A percentile compares a stretch with the other conserved stretches of the same genome.
Conservation (phyloP, 2,113 vertebrate species). For the Gallinago paraguaiae region DNA sequence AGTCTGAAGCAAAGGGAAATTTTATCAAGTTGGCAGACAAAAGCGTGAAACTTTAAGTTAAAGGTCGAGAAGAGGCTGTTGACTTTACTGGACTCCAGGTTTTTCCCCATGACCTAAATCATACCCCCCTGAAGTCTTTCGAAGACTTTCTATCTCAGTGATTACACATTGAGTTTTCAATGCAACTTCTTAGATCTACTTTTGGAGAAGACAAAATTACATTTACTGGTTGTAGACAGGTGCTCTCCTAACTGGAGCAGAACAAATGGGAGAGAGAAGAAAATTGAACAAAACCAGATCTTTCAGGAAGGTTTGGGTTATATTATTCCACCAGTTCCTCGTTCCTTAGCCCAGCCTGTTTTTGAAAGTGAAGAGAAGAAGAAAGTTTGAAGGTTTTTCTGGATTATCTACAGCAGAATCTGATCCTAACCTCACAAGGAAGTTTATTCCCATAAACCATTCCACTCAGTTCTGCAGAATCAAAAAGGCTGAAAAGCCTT, state of each 20-base stretch:
- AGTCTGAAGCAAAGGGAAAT: neutral
- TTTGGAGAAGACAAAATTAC: neutral
- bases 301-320: neutral
- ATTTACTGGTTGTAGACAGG: neutral
- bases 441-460: neutral
- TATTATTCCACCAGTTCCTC: neutral
- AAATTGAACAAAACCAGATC: rapidly evolving
- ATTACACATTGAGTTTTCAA: neutral
- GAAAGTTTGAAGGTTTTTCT: neutral
- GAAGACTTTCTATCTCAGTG: neutral
- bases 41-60: neutral
- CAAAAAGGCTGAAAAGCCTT: neutral
- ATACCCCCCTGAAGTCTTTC: neutral
- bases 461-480: neutral
- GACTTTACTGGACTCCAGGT: neutral
- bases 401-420: neutral
- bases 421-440: neutral
- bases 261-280: neutral
- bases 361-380: neutral
- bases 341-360: neutral
- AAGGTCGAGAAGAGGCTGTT: neutral
- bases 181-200: neutral
- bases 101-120: neutral
- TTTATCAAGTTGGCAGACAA: neutral
- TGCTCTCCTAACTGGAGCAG: neutral